Base-by-base conservation (phyloP, 2,888 invertebrate genomes). In the Trachelus stipa region DNA sequence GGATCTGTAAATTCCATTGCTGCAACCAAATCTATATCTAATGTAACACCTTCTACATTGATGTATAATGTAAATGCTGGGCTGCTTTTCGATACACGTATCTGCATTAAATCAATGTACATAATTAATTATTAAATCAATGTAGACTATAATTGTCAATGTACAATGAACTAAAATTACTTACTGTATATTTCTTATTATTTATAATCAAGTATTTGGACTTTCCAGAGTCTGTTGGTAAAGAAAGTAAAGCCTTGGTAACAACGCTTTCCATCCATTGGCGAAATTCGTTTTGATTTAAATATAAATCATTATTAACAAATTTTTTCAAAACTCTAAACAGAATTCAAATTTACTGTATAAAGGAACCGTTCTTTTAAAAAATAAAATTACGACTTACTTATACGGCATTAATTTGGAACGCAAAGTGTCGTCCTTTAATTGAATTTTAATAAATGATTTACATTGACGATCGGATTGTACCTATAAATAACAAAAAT, bases 1-100 rank as follows among this genome's bases (percentile, higher is more conserved):
- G 92, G 92, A n/a, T 83, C 84, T 81, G 87, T 85, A 82, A 94
- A 93, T 82, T 91, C 90, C 71, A 94, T 92, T 34, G 93, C 93
- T 0, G 94, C 94, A 68, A 93, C 94, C 73, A 94, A 84, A 82
- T 94, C 94, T 1, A 94, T 92, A 77, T 92, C 91, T 80, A 94
- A 88, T 0, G 40, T 56, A 6, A 30, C 30, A 1, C 81, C 79
- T 73, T 92, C 91, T 31, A 88, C 82, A 6, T 88, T 77, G 23
- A 94, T 85, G 78, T 89, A 90, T 9, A 94, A 82, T 0, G 94
- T 94, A 83, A 93, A 93, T 4, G 94, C 94, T 0, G 94, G 94
- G 0, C 93, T 94, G 0, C 92, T 90, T 82, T 93, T 92, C 75
- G 84, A 91, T 77, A 92, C 90, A 3, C 81, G 90, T 68, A 92